Evolutionary conservation across 35 echinoderm and acorn worm species (phyloP).

Genomic region (Heliocidaris tuberculata): DNA sequence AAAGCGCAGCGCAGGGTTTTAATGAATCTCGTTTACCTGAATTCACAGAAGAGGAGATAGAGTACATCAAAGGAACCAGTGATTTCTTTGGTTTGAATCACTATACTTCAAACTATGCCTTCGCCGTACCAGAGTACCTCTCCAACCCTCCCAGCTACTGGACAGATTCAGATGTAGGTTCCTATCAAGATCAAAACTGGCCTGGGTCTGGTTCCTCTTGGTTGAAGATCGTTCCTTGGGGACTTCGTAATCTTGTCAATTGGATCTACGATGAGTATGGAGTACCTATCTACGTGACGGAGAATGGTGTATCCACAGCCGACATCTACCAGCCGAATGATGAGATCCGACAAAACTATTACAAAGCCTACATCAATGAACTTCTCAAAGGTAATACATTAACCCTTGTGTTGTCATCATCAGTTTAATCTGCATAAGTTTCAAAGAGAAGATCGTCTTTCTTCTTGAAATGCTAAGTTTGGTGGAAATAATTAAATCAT

Average conservation of each 20-base stretch:
- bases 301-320: constrained; percentile 57
- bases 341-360: constrained; percentile 53
- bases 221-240: constrained; percentile 77
- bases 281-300: constrained; percentile 62
- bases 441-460: not conserved
- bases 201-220: constrained; percentile 64
- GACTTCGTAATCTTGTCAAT: constrained; percentile 47
- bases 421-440: too few relatives aligned
- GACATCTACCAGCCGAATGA: constrained; percentile 56
- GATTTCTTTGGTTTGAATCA: constrained; percentile 94
- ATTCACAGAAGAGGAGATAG: constrained; percentile 89
- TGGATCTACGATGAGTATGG: constrained; percentile 65
- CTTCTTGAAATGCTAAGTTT: not conserved
- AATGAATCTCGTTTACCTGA: constrained; percentile 74
- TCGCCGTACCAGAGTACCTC: constrained; percentile 6
- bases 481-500: not conserved
- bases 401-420: not conserved
- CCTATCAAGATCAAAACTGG: constrained; percentile 57
- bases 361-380: constrained; percentile 64
- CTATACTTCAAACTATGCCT: constrained; percentile 81
- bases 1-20: constrained; percentile 78
- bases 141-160: constrained; percentile 66
- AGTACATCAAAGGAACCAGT: constrained; percentile 74
- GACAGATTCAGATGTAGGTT: constrained; percentile 55
- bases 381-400: constrained; percentile 58